Percentiles rank a stretch among this genome's conserved stretches.
phyloP scores from a whole-genome alignment of 2,113 vertebrate genomes.

The Istiophorus platypterus region DNA sequence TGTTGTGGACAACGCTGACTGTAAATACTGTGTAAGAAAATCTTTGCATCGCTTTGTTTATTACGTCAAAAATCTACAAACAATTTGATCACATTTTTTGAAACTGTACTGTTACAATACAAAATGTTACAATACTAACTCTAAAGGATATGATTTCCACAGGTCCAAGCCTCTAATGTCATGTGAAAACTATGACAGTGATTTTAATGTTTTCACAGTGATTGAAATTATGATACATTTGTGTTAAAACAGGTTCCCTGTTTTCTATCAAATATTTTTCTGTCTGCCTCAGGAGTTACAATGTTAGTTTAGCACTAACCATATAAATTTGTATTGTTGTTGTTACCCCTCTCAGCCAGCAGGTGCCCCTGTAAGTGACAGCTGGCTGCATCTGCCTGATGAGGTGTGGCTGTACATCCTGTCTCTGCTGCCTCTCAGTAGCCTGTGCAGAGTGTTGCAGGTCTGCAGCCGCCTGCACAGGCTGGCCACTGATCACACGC shows the following conservation, averaged over 20 bases:
- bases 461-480: constrained; percentile 67
- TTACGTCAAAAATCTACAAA: neutral
- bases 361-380: constrained; percentile 21
- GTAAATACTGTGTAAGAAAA: constrained; percentile 22
- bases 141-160: neutral
- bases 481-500: constrained; percentile 70
- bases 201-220: neutral
- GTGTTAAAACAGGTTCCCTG: neutral
- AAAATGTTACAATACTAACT: neutral
- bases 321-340: neutral
- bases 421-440: constrained; percentile 65
- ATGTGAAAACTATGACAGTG: neutral
- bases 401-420: constrained; percentile 78
- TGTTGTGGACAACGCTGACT: neutral
- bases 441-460: constrained; percentile 63
- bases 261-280: neutral
- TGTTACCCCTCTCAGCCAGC: constrained; percentile 23
- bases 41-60: neutral
- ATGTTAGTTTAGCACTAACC: neutral
- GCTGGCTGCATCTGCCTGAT: constrained; percentile 78
- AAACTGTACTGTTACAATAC: neutral
- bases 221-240: too few relatives aligned
- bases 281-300: too few relatives aligned
- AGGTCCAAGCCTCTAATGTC: neutral
- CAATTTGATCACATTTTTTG: neutral